phyloP scores from a whole-genome alignment of 2,797 vertebrate species.

The Lagodon rhomboides region DNA sequence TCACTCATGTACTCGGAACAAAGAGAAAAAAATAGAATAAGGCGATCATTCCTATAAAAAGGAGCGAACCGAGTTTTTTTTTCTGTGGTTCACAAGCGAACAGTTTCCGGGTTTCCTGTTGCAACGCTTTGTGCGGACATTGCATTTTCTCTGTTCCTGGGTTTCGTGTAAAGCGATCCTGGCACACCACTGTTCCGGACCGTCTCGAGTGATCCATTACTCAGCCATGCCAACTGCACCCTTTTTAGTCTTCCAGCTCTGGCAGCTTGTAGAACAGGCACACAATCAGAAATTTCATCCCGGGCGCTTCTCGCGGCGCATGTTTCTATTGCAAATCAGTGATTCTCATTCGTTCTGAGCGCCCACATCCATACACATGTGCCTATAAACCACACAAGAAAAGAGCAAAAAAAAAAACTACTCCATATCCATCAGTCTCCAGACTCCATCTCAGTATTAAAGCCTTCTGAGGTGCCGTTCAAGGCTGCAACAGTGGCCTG shows the following conservation, averaged over 20 bases:
- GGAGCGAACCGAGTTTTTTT: conserved; percentile 32
- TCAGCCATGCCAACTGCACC: conserved; percentile 74
- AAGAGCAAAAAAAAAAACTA: conserved; percentile 3
- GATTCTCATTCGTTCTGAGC: conserved; percentile 18
- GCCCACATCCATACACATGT: conserved; percentile 26
- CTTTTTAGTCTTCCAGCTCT: conserved; percentile 70
- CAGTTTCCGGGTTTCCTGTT: conserved; percentile 82
- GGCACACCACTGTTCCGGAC: conserved; percentile 74
- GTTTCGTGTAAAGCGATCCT: conserved; percentile 83
- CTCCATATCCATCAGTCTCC: conserved; percentile 20
- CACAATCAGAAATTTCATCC: conserved; percentile 63
- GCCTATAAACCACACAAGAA: conserved; percentile 13
- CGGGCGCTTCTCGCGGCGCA: conserved; percentile 27
- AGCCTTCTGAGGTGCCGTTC: conserved; percentile 25
- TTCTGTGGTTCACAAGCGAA: conserved; percentile 61
- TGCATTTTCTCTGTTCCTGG: conserved; percentile 78
- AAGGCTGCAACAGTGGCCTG: conserved; percentile 40
- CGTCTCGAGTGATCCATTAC: conserved; percentile 74
- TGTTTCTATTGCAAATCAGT: conserved; percentile 49
- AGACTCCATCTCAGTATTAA: conserved; percentile 25
- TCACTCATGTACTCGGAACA: conserved; percentile 47
- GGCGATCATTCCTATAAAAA: conserved; percentile 51
- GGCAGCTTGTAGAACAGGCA: conserved; percentile 58
- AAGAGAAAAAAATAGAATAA: conserved; percentile 31
- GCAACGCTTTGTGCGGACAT: conserved; percentile 75